phyloP scores from a whole-genome alignment of 2,113 vertebrate species.

The Oreotrochilus melanogaster region DNA sequence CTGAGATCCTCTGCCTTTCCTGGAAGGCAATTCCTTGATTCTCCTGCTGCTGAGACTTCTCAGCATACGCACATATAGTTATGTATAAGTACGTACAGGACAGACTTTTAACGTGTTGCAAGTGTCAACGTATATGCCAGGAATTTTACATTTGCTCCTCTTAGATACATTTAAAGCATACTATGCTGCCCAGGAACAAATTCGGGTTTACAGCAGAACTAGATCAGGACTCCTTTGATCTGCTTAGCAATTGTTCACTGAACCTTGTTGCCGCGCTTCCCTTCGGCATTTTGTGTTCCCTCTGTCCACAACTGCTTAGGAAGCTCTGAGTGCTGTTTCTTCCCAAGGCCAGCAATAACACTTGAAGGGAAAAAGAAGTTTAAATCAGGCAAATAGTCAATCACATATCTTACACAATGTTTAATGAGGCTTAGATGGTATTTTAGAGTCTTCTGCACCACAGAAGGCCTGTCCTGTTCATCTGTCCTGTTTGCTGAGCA shows the following conservation, averaged over 20 bases:
- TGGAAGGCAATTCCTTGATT: slow-evolving; percentile 40
- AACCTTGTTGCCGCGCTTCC: neutral
- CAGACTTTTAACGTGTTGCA: neutral
- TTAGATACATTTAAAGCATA: neutral
- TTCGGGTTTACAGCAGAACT: neutral
- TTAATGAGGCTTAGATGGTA: neutral
- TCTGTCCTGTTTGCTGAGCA: neutral
- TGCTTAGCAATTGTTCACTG: neutral
- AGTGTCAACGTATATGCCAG: neutral
- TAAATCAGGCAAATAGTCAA: neutral
- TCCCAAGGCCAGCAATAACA: neutral
- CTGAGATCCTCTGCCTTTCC: slow-evolving; percentile 25
- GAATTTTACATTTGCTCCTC: neutral
- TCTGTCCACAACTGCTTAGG: neutral
- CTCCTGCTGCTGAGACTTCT: slow-evolving; percentile 18
- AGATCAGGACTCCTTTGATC: neutral
- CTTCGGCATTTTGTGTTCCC: neutral
- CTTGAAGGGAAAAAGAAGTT: neutral
- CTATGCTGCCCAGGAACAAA: neutral
- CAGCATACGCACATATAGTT: neutral
- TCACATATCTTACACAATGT: neutral
- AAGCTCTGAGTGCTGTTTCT: neutral
- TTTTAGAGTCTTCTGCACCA: neutral
- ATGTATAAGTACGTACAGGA: neutral
- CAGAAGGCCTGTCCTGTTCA: neutral